These are phyloP conservation scores for Apis cerana DNA, from an alignment of 1,140 invertebrate species.

Conservation along the genomic window DNA sequence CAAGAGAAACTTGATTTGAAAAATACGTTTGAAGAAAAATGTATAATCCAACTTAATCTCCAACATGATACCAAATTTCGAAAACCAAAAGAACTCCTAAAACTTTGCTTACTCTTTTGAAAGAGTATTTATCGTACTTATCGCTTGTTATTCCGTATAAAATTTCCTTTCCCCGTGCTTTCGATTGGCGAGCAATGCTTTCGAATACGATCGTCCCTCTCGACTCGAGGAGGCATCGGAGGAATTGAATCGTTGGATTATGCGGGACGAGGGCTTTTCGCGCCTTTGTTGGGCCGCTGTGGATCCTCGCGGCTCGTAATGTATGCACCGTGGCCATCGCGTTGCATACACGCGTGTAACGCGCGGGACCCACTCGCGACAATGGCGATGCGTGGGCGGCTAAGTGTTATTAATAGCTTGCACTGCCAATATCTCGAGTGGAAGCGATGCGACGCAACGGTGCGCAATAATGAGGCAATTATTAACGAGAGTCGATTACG, in stretches of 20 bases:
- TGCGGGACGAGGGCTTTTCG: conserved; percentile 70
- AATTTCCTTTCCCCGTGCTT: no score
- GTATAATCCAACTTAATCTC: no score
- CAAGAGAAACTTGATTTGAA: no score
- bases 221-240: background rate
- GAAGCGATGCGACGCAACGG: conserved; percentile 53
- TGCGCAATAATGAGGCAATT: conserved; percentile 64
- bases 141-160: no score
- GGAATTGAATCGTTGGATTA: conserved; percentile 75
- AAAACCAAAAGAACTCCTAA: no score
- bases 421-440: conserved; percentile 59
- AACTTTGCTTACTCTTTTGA: background rate
- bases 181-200: no score
- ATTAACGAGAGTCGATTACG: conserved; percentile 63
- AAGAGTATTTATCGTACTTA: no score
- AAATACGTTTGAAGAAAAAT: no score
- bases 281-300: conserved; percentile 48
- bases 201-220: background rate
- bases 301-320: conserved; percentile 22
- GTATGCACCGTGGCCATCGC: conserved; percentile 14
- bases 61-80: no score
- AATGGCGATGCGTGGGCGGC: conserved; percentile 63
- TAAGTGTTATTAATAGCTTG: conserved; percentile 65
- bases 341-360: conserved; percentile 19
- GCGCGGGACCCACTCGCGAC: conserved; percentile 53